Base-by-base conservation (phyloP, 2,888 invertebrate species). In the Oxyscelio sp. region DNA sequence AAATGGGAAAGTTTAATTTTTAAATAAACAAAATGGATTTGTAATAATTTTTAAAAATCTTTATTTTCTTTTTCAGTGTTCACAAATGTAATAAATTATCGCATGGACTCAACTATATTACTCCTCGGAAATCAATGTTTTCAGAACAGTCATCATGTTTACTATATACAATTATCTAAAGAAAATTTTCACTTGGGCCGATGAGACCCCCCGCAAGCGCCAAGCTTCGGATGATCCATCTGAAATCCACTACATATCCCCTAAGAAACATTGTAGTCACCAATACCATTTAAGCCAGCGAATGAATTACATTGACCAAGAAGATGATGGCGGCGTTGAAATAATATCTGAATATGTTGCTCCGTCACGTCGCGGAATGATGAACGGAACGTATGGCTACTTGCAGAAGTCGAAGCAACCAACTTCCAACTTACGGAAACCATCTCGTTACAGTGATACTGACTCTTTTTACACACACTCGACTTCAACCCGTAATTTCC, bases 151-250 rank as follows among this genome's bases (percentile, higher is more conserved):
- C n/a, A n/a, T n/a, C n/a, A n/a, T n/a, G n/a, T n/a, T n/a, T n/a
- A n/a, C n/a, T n/a, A n/a, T n/a, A n/a, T n/a, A n/a, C n/a, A n/a
- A n/a, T n/a, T n/a, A n/a, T n/a, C n/a, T n/a, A n/a, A n/a, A n/a
- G n/a, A n/a, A n/a, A n/a, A 27, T 93, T 0, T 90, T 93, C 15
- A 87, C 89, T 1, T 88, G 90, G 88, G 90, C 79, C 11, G 93
- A 93, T 43, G 89, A 91, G 58, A 56, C 81, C 3, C 73, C 91
- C 3, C 87, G 90, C 17, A 93, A 93, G 66, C 91, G 92, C 13
- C 85, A 83, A 13, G 90, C 89, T 6, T 73, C 85, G 2, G 87
- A 88, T 5, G 78, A 85, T 0, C 70, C 75, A 0, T 75, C 70
- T 4, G 87, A 89, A n/a, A 24, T 83, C 15, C 88, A 85, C 15